phyloP scores from a whole-genome alignment of 2,797 vertebrate genomes.

The Carcharodon carcharias region DNA sequence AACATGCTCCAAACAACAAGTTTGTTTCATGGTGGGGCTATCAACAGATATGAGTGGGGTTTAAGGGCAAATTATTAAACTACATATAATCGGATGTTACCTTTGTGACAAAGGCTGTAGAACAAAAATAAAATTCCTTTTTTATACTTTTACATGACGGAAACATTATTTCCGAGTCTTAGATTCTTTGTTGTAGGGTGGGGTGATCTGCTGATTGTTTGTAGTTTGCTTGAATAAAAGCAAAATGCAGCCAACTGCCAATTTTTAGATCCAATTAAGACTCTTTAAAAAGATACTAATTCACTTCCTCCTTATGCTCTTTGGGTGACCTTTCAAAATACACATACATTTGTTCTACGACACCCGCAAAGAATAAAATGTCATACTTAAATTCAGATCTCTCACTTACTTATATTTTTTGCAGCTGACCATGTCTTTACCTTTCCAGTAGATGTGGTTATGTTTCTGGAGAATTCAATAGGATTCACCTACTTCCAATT shows the following conservation, averaged over 20 bases:
- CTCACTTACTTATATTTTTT: conserved; percentile 48
- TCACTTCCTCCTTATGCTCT: conserved; percentile 56
- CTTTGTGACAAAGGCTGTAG: neutral
- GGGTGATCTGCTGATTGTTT: conserved; percentile 51
- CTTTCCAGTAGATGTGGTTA: conserved; percentile 47
- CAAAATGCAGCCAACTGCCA: conserved; percentile 46
- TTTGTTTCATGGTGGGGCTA: neutral
- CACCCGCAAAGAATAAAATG: conserved; percentile 53
- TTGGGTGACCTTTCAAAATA: conserved; percentile 58
- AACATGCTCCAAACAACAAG: neutral
- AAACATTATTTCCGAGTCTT: conserved; percentile 43
- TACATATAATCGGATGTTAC: neutral
- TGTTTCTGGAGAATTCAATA: conserved; percentile 45
- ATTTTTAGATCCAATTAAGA: conserved; percentile 44
- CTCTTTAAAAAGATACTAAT: conserved; percentile 50
- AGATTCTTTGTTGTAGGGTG: conserved; percentile 47
- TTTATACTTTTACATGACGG: neutral
- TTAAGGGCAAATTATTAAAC: neutral
- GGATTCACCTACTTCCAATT: conserved; percentile 47
- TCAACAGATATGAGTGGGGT: neutral
- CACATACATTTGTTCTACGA: conserved; percentile 45
- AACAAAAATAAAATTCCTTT: neutral
- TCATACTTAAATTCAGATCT: conserved; percentile 50
- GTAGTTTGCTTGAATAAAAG: conserved; percentile 46
- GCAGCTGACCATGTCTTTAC: conserved; percentile 49